A percentile compares a stretch with the other conserved stretches of the same genome.
These are phyloP conservation scores for Cercocebus atys DNA, from an alignment of 2,113 vertebrate species.

Conservation along the genomic window DNA sequence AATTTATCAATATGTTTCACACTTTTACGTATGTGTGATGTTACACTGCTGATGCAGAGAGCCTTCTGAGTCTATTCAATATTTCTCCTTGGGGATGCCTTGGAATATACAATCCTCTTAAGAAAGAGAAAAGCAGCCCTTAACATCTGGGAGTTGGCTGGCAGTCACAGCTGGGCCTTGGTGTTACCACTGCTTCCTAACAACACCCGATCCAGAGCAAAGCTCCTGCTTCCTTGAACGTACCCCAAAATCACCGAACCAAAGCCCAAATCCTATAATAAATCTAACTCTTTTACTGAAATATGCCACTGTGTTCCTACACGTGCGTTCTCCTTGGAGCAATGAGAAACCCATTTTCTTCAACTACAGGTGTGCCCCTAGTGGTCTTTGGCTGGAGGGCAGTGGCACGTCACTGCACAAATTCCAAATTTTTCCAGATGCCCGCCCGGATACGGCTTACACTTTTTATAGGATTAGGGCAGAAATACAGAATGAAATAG, in stretches of 20 bases:
- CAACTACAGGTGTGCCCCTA: slow-evolving; percentile 6
- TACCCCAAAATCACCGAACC: neutral
- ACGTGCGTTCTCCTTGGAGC: neutral
- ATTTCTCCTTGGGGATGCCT: slow-evolving; percentile 5
- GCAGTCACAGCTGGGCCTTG: neutral
- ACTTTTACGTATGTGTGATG: neutral
- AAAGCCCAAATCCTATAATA: slow-evolving; percentile 8
- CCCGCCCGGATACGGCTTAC: neutral
- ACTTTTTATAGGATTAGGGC: neutral
- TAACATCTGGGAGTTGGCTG: neutral
- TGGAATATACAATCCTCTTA: slow-evolving; percentile 1
- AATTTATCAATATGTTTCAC: neutral
- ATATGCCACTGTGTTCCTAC: neutral
- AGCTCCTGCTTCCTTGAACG: neutral
- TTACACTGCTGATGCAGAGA: slow-evolving; percentile 30
- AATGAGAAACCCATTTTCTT: slow-evolving; percentile 35
- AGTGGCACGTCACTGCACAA: neutral
- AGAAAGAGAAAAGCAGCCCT: slow-evolving; percentile 45
- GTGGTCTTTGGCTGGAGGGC: neutral
- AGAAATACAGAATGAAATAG: slow-evolving; percentile 19
- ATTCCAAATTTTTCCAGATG: neutral
- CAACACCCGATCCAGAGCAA: neutral
- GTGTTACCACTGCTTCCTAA: neutral
- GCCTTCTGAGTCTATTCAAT: neutral
- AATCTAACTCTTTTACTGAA: neutral